Conservation (phyloP, 2,113 vertebrate genomes). For the Okapia johnstoni region DNA sequence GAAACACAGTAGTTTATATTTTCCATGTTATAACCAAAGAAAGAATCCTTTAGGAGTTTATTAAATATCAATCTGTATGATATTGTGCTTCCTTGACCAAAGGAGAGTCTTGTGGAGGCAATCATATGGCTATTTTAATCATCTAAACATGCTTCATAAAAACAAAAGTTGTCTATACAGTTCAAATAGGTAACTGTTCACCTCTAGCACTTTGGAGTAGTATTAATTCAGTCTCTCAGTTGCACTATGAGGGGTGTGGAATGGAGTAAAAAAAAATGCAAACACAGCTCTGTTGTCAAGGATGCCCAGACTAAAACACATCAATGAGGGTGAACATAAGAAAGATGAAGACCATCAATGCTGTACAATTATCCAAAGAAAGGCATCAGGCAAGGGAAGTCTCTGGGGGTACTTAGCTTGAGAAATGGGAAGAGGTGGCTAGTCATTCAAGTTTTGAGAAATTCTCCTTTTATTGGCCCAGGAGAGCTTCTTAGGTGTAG, state of each 20-base stretch:
- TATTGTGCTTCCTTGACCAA: neutral
- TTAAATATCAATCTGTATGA: neutral
- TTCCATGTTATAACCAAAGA: neutral
- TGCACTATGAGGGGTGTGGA: neutral
- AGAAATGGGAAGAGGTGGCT: neutral
- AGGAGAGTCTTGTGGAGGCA: neutral
- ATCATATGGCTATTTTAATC: neutral
- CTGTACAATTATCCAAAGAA: neutral
- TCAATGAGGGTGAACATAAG: neutral
- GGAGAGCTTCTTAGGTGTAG: neutral
- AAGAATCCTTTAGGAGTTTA: neutral
- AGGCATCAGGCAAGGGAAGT: neutral
- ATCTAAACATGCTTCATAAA: slow-evolving; percentile 25
- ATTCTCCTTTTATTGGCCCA: neutral
- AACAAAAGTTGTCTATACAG: neutral
- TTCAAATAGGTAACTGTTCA: neutral
- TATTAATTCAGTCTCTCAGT: neutral
- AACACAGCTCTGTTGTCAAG: neutral
- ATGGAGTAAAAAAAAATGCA: neutral
- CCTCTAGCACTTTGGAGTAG: neutral
- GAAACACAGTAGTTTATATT: neutral
- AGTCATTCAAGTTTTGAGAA: neutral
- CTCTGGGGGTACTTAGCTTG: neutral
- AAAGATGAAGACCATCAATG: neutral
- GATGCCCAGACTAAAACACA: neutral